These are phyloP conservation scores for Drosophila neoperkinsi DNA, from an alignment of 2,888 invertebrate genomes.

Conservation along the genomic window DNA sequence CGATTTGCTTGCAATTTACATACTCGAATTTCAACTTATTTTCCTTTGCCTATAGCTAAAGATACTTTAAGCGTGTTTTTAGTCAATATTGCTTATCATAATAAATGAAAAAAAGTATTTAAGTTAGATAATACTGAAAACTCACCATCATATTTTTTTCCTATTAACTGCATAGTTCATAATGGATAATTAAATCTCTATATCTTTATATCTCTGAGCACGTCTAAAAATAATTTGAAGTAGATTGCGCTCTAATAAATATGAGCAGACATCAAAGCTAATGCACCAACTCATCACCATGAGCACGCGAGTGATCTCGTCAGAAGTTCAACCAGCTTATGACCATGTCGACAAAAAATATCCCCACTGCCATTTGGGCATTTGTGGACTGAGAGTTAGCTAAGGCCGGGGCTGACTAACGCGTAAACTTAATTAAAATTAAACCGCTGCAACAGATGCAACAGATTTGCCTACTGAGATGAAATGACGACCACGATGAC, in stretches of 20 bases:
- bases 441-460: constrained; percentile 72
- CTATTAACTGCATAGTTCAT: not conserved
- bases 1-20: constrained; percentile 41
- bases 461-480: constrained; percentile 71
- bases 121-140: not conserved
- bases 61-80: not conserved
- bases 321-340: constrained; percentile 41
- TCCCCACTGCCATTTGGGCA: constrained; percentile 10
- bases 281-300: constrained; percentile 83
- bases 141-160: not conserved
- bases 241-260: constrained; percentile 83
- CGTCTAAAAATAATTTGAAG: constrained; percentile 63
- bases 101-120: not conserved
- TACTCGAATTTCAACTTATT: constrained; percentile 9
- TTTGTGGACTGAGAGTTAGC: constrained; percentile 21
- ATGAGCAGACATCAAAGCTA: constrained; percentile 82
- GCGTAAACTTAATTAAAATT: constrained; percentile 83
- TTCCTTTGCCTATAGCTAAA: not conserved
- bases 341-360: constrained; percentile 17
- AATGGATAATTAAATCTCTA: constrained; percentile 7
- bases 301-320: constrained; percentile 68
- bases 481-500: constrained; percentile 57
- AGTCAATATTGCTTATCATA: not conserved
- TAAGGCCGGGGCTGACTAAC: constrained; percentile 41
- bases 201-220: constrained; percentile 8